Conservation (phyloP, 2,888 invertebrate species). For the Melikaiella ostensackeni region DNA sequence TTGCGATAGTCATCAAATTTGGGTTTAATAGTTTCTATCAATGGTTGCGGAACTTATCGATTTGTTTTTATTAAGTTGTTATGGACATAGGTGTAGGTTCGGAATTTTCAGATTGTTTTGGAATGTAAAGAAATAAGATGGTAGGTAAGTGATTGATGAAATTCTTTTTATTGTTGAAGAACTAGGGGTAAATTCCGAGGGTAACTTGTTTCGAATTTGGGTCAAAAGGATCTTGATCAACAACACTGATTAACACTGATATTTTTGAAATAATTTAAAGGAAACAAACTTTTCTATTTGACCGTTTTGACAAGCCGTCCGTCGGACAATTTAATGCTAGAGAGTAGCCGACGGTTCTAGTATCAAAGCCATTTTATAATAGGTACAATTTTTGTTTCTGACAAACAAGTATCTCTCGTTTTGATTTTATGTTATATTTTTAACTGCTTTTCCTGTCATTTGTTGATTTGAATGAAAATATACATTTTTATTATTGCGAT, state of each 20-base stretch:
- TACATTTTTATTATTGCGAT: background rate
- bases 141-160: background rate
- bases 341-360: background rate
- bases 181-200: too few relatives aligned
- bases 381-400: background rate
- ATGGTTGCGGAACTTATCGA: background rate
- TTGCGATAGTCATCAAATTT: conserved; percentile 17
- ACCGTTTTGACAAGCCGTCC: background rate
- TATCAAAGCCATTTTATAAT: background rate
- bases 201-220: too few relatives aligned
- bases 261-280: too few relatives aligned
- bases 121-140: background rate
- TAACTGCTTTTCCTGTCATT: background rate
- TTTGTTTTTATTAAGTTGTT: background rate
- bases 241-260: too few relatives aligned
- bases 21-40: conserved; percentile 4
- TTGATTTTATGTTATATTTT: background rate
- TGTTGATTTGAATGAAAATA: background rate
- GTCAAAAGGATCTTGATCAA: too few relatives aligned
- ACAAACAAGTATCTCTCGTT: background rate
- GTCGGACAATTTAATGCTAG: background rate
- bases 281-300: too few relatives aligned
- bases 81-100: background rate
- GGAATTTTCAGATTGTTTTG: background rate
- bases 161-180: too few relatives aligned